phyloP scores from a whole-genome alignment of 1,140 invertebrate species.

The Tyrophagus putrescentiae region DNA sequence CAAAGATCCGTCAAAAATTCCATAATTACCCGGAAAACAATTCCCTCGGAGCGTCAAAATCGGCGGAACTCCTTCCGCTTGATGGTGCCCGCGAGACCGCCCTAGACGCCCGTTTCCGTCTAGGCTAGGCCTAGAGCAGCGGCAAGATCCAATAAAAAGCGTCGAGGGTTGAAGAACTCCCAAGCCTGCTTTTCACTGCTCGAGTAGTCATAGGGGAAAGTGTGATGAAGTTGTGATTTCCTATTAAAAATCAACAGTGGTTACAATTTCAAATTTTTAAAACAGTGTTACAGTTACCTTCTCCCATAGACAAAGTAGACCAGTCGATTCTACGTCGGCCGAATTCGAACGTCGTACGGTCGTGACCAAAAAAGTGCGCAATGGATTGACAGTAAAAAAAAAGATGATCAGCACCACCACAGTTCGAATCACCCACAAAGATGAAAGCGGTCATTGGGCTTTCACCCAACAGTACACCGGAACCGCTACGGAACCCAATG shows the following conservation, averaged over 20 bases:
- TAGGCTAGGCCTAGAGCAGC: slow-evolving; percentile 44
- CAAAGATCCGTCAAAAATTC: slow-evolving; percentile 11
- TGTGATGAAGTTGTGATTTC: slow-evolving; percentile 59
- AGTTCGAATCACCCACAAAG: slow-evolving; percentile 7
- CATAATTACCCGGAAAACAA: slow-evolving; percentile 3
- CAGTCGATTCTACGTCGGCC: slow-evolving; percentile 37
- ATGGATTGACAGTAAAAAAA: slow-evolving; percentile 48
- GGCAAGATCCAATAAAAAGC: slow-evolving; percentile 45
- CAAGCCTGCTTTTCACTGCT: slow-evolving; percentile 52
- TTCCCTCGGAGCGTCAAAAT: slow-evolving; percentile 5
- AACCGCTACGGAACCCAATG: slow-evolving; percentile 61
- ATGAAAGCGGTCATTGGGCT: slow-evolving; percentile 35
- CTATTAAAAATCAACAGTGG: too few relatives aligned
- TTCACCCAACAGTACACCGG: slow-evolving; percentile 74
- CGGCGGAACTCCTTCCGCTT: slow-evolving; percentile 11
- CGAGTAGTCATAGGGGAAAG: slow-evolving; percentile 56
- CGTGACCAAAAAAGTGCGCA: slow-evolving; percentile 37
- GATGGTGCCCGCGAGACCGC: background rate
- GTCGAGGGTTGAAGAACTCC: slow-evolving; percentile 47
- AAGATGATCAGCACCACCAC: slow-evolving; percentile 51
- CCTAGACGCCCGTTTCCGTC: slow-evolving; percentile 33
- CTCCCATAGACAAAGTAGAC: slow-evolving; percentile 40
- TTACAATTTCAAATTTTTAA: too few relatives aligned
- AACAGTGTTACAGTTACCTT: slow-evolving; percentile 39
- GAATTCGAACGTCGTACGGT: slow-evolving; percentile 35